phyloP scores from a whole-genome alignment of 2,113 vertebrate species.

The Triplophysa siluroides region DNA sequence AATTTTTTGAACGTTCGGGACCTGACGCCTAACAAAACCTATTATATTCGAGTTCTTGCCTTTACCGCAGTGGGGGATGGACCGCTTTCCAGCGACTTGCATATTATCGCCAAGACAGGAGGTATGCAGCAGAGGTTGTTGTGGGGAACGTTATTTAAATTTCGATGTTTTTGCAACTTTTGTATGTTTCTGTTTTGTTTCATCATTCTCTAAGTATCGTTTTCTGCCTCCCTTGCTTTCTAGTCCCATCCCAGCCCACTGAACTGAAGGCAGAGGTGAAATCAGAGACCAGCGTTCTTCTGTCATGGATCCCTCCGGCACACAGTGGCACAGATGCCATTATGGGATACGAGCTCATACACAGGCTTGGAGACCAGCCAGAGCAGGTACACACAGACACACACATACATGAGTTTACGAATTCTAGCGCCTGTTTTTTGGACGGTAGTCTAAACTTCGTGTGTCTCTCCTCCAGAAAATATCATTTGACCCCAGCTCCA shows the following conservation, averaged over 20 bases:
- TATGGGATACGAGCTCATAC: slow-evolving; percentile 91
- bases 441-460: background rate
- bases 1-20: slow-evolving; percentile 94
- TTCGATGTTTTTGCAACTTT: slow-evolving; percentile 5
- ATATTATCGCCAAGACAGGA: slow-evolving; percentile 98
- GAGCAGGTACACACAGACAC: slow-evolving; percentile 80
- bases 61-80: slow-evolving; percentile 98
- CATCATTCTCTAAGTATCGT: slow-evolving; percentile 14
- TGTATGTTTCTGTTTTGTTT: background rate
- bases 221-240: background rate
- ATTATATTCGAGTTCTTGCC: slow-evolving; percentile 94
- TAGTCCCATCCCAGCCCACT: slow-evolving; percentile 95
- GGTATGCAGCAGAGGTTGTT: slow-evolving; percentile 62
- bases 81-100: slow-evolving; percentile 94
- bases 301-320: slow-evolving; percentile 94
- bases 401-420: background rate
- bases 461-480: slow-evolving; percentile 77
- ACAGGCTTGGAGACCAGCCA: slow-evolving; percentile 85
- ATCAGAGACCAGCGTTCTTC: slow-evolving; percentile 93
- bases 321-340: slow-evolving; percentile 86
- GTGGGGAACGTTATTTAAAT: slow-evolving; percentile 8
- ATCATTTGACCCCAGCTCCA: slow-evolving; percentile 85
- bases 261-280: slow-evolving; percentile 96
- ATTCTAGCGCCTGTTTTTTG: background rate
- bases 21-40: slow-evolving; percentile 93